Evolutionary conservation across 2,113 vertebrate species (phyloP).

Genomic region (Aphyosemion australe): DNA sequence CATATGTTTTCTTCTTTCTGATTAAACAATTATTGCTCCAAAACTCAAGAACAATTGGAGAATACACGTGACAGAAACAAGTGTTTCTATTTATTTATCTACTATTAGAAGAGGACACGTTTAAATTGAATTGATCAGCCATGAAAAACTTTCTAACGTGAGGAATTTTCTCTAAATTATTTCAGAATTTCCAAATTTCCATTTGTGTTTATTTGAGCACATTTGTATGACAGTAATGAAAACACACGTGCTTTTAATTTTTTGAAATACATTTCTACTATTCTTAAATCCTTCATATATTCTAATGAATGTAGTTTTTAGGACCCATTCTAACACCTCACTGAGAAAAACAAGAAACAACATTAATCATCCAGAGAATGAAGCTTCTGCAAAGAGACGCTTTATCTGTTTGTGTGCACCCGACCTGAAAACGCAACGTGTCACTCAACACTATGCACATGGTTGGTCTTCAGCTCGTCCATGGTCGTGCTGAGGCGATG

Average conservation of each 20-base stretch:
- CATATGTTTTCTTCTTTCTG: no score
- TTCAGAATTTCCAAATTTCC: background rate
- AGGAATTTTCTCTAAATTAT: background rate
- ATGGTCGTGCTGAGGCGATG: slow-evolving; percentile 54
- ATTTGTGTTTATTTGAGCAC: background rate
- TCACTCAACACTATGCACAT: background rate
- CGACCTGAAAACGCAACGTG: slow-evolving; percentile 21
- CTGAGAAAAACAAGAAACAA: background rate
- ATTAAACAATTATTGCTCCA: no score
- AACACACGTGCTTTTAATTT: no score
- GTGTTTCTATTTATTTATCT: no score
- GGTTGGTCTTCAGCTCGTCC: slow-evolving; percentile 18
- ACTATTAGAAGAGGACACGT: no score
- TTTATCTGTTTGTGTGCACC: slow-evolving; percentile 23
- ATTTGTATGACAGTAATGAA: no score
- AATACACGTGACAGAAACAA: no score
- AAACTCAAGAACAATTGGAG: no score
- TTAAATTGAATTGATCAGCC: background rate
- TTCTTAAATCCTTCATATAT: background rate
- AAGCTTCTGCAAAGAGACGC: background rate
- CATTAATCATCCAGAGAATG: background rate
- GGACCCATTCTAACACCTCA: background rate
- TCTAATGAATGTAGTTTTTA: no score
- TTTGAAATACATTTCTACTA: background rate
- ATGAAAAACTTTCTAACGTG: background rate